These are phyloP conservation scores for Apoda limacodes DNA, from an alignment of 2,888 invertebrate species.

Conservation along the genomic window DNA sequence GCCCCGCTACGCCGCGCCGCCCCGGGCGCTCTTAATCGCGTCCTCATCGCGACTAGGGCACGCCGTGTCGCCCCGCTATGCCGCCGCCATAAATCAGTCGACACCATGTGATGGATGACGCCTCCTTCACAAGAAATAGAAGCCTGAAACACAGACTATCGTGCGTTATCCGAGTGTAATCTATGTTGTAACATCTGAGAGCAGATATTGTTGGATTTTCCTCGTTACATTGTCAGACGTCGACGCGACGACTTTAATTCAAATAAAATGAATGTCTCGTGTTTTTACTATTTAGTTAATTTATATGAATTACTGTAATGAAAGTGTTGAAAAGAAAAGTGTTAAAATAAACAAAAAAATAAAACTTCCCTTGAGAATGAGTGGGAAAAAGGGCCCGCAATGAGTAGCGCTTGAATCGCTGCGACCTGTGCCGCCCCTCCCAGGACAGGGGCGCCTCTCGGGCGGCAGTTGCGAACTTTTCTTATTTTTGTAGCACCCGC, in stretches of 20 bases:
- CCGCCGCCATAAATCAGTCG: conserved; percentile 60
- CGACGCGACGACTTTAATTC: no score
- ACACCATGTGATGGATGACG: conserved; percentile 52
- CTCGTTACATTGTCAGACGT: no score
- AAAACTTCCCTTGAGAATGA: conserved; percentile 32
- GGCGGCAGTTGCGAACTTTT: conserved; percentile 50
- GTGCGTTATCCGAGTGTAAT: no score
- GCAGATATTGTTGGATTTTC: no score
- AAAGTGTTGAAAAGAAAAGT: background rate
- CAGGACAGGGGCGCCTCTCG: conserved; percentile 33
- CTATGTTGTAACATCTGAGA: no score
- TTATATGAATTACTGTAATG: no score
- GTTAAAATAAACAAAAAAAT: background rate
- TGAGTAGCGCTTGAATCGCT: conserved; percentile 20
- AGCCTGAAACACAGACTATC: no score
- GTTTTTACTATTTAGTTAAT: no score
- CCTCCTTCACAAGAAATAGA: conserved; percentile 4
- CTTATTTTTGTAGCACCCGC: conserved; percentile 52
- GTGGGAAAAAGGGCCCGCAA: conserved; percentile 42
- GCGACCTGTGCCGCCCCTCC: conserved; percentile 23
- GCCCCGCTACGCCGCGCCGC: conserved; percentile 18
- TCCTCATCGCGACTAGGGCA: conserved; percentile 54
- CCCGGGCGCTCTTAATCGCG: conserved; percentile 41
- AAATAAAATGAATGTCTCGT: no score
- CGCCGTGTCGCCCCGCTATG: conserved; percentile 46